Evolutionary conservation across 2,888 invertebrate species (phyloP), one percentile per base, ranked within the genome.

Genomic region (Liposcelis brunnea): DNA sequence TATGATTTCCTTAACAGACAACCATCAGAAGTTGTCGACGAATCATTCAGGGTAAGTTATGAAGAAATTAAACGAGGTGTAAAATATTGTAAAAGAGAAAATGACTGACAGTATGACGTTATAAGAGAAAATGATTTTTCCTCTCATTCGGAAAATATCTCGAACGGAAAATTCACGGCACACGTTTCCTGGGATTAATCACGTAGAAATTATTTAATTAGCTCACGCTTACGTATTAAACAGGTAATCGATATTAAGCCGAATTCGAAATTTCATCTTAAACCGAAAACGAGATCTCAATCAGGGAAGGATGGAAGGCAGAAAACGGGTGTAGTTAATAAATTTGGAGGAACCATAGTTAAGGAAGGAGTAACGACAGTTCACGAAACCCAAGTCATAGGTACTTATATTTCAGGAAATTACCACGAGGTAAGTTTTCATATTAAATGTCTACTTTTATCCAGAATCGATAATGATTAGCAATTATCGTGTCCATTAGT

Each of bases 381-480:
- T 5, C 83, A 84, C 58, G 86, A 87, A 64, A 86, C 87, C 1
- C 83, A 81, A 59, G 85, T 89, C n/a, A 80, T 87, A 54, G 55
- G 89, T 19, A 86, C 89, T 2, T 83, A 79, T 58, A 83, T 87
- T 55, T 80, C 81, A 42, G 85, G 84, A 33, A 87, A 87, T 65
- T 87, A 89, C 60, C 86, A 87, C 2, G 87, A 89, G 64, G 80
- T 71, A 11, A 44, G 43, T 31, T 8, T 7, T 12, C 26, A 19
- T 10, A 32, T 32, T 11, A n/a, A n/a, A n/a, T n/a, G n/a, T n/a
- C n/a, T n/a, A n/a, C n/a, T n/a, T n/a, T n/a, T n/a, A n/a, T n/a
- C n/a, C n/a, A n/a, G n/a, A n/a, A n/a, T n/a, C n/a, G n/a, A n/a
- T n/a, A n/a, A n/a, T n/a, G n/a, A n/a, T n/a, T n/a, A n/a, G n/a